Base-by-base conservation (phyloP, 2,113 vertebrate species). In the Australoheros scitulus region DNA sequence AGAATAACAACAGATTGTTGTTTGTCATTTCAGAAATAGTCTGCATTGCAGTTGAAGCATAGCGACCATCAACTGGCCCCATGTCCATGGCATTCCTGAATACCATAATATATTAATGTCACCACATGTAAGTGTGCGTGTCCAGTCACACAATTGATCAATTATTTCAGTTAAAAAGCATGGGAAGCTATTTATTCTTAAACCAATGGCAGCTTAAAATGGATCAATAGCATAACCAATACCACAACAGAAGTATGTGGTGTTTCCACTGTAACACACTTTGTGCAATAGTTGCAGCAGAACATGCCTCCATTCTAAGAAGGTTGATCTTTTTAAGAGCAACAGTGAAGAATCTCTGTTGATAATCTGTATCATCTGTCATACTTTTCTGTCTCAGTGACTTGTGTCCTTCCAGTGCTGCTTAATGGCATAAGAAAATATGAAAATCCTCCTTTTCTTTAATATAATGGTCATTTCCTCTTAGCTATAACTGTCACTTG, bases 21-120 rank as follows among this genome's bases (percentile, higher is more conserved):
- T 87, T 81, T 83, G 83, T 89, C 81, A 58, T 83, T 84, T 89
- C 84, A 84, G 63, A 91, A 88, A 89, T 85, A 88, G 65, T 59
- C 70, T 36, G 77, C 55, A 77, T 47, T 85, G 76, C 63, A 85
- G 55, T 65, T 77, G 85, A 63, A 85, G 82, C 74, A 68, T 38
- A 41, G 8, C 2, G 5, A 34, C 41, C 78, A 34, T 57, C 83
- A 81, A 55, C 84, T 72, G 81, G 52, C 58, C 83, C 36, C 32
- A 58, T 65, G 85, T 89, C 81, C 87, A 79, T 78, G 77, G 77
- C 81, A 85, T 87, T 85, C 59, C 87, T 77, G 56, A 80, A 87
- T 81, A 63, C 86, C 87, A 79, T 77, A 57, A 76, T 82, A 72
- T 43, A 83, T 22, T 38, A 38, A 38, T 88, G 81, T 88, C 87